These are phyloP conservation scores for Megalops cyprinoides DNA, from an alignment of 2,797 vertebrate species.

Conservation along the genomic window DNA sequence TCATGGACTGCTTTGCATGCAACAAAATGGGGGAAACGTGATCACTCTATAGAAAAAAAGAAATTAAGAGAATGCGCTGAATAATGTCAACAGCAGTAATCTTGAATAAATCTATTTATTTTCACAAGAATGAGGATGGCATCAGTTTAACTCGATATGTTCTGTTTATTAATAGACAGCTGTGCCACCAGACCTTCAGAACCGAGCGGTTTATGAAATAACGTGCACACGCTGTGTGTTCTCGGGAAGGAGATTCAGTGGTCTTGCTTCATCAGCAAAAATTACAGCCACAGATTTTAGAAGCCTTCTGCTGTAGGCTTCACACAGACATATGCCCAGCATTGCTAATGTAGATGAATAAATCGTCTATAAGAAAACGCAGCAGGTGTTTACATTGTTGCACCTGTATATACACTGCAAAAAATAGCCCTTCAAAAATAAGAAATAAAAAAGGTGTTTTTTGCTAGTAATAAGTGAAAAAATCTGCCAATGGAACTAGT, in stretches of 20 bases:
- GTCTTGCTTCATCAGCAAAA: constrained; percentile 8
- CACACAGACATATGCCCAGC: not conserved
- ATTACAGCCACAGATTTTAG: not conserved
- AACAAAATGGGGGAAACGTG: no score
- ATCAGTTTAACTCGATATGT: not conserved
- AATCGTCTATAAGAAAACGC: not conserved
- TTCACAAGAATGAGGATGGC: not conserved
- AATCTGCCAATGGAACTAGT: no score
- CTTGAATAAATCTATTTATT: not conserved
- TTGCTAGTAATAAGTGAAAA: no score
- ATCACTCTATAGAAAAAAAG: not conserved
- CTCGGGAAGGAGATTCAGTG: constrained; percentile 11
- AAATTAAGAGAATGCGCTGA: not conserved
- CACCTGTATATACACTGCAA: constrained; percentile 16
- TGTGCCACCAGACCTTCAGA: not conserved
- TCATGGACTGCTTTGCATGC: no score
- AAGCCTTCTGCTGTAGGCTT: not conserved
- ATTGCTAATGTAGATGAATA: constrained; percentile 6
- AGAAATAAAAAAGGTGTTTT: no score
- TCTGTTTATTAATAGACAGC: not conserved
- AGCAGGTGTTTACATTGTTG: not conserved
- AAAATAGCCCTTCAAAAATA: no score
- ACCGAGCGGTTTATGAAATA: not conserved
- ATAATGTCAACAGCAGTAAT: not conserved
- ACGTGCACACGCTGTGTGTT: not conserved